phyloP scores from a whole-genome alignment of 2,113 vertebrate species.

The Nansenia antarctica region DNA sequence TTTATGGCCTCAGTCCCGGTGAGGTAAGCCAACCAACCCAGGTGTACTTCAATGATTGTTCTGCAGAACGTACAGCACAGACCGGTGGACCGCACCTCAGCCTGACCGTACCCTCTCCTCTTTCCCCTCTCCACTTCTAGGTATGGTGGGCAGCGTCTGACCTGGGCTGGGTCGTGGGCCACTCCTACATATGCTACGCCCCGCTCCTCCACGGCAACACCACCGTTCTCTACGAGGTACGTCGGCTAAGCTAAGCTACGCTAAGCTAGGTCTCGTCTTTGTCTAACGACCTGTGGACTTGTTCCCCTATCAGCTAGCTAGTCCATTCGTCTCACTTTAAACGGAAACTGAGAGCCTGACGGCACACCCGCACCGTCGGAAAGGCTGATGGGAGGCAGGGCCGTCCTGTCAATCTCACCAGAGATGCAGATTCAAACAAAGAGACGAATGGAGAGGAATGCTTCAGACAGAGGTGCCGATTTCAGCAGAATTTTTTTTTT shows the following conservation, averaged over 20 bases:
- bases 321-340: neutral
- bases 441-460: too few species aligned
- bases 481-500: too few species aligned
- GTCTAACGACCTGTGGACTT: neutral
- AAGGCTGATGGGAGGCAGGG: too few species aligned
- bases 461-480: too few species aligned
- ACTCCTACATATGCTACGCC: constrained; percentile 96
- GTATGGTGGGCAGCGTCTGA: constrained; percentile 99
- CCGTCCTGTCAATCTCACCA: too few species aligned
- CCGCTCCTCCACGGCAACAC: constrained; percentile 94
- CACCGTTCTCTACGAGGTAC: constrained; percentile 93
- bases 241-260: neutral
- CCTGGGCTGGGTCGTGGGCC: constrained; percentile 97
- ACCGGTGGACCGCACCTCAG: too few species aligned
- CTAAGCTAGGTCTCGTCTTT: too few species aligned
- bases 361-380: too few species aligned
- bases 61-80: constrained; percentile 17
- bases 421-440: too few species aligned
- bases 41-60: constrained; percentile 1
- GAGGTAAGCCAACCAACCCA: constrained; percentile 80
- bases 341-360: too few species aligned
- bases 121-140: constrained; percentile 63
- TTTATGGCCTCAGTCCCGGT: constrained; percentile 90
- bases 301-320: too few species aligned
- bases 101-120: neutral